Conservation (phyloP, 2,888 invertebrate species). For the Liopterus haemorrhoidalis region DNA sequence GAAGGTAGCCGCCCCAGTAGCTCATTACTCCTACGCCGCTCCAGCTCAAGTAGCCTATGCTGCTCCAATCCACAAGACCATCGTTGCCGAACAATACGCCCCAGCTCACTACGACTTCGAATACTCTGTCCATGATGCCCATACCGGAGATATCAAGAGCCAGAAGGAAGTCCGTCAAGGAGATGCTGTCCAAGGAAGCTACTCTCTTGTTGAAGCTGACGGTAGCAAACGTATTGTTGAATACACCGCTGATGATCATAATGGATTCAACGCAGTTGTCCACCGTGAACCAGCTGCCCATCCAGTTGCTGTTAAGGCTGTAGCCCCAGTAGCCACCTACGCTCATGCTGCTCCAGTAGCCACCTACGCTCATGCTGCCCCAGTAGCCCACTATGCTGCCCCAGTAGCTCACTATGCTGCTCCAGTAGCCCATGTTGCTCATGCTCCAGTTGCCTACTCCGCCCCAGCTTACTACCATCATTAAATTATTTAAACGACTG, state of each 20-base stretch:
- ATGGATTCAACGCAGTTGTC: slow-evolving; percentile 51
- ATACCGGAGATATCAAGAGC: slow-evolving; percentile 50
- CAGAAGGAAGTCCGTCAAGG: slow-evolving; percentile 50
- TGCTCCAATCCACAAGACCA: slow-evolving; percentile 5
- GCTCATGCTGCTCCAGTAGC: too few species aligned
- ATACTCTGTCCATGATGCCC: slow-evolving; percentile 47
- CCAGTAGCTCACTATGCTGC: slow-evolving; percentile 34
- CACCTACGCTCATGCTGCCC: too few species aligned
- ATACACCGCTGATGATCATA: slow-evolving; percentile 49
- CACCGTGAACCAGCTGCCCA: slow-evolving; percentile 45
- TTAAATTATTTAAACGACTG: slow-evolving; percentile 4
- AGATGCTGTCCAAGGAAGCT: slow-evolving; percentile 49
- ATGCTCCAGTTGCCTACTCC: too few species aligned
- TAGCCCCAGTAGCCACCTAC: slow-evolving; percentile 30
- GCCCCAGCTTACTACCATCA: slow-evolving; percentile 7
- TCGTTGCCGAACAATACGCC: slow-evolving; percentile 28
- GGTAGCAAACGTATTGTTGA: slow-evolving; percentile 49
- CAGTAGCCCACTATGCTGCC: too few species aligned
- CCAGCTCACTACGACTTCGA: slow-evolving; percentile 48
- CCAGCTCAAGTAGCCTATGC: slow-evolving; percentile 3
- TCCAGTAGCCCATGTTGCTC: slow-evolving; percentile 33
- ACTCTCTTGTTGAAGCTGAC: slow-evolving; percentile 50
- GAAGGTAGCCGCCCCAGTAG: slow-evolving; percentile 17
- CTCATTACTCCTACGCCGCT: background rate
- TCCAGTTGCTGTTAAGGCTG: slow-evolving; percentile 35